Base-by-base conservation (phyloP, 2,113 vertebrate genomes). In the Perca schrenkii region DNA sequence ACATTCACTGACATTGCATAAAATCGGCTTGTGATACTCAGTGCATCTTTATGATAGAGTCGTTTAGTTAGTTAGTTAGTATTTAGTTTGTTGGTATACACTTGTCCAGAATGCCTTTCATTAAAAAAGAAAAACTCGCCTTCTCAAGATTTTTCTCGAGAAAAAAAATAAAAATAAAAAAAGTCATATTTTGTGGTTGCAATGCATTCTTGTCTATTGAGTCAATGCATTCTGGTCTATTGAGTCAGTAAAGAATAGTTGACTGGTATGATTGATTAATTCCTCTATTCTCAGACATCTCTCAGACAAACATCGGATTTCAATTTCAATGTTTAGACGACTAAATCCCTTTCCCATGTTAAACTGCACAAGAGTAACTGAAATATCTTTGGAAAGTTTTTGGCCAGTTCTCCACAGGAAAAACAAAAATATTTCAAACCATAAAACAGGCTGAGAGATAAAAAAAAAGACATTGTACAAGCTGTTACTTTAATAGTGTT, bases 11-110 rank as follows among this genome's bases (percentile, higher is more conserved):
- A 19, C 25, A 22, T 60, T 22, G 64, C 72, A 68, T 47, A 82
- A 80, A 67, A 87, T 81, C 56, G 79, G n/a, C 73, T 63, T 74
- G 53, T 57, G 70, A 67, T 80, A 36, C 73, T 49, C 52, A 25
- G 31, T 62, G 68, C 75, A 76, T 74, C 82, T 79, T 74, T 46
- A 68, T 83, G 77, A 89, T 80, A 34, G 72, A 86, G 82, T 70
- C 0, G 22, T 72, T 43, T 43, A 11, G 8, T 43, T 43, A 25
- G 25, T 25, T 25, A 11, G 8, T 43, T 43, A 43, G 40, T 80
- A 85, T 90, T 89, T 83, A 54, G 70, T 78, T 70, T 72, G 21
- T 31, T 86, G 77, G 75, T 43, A 52, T 15, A 75, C 53, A 67
- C 50, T 72, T 64, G 16, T 60, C 12, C 8, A 56, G 64, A 50